Base-by-base conservation (phyloP, 1,140 invertebrate species). In the Drosophila seguyi region DNA sequence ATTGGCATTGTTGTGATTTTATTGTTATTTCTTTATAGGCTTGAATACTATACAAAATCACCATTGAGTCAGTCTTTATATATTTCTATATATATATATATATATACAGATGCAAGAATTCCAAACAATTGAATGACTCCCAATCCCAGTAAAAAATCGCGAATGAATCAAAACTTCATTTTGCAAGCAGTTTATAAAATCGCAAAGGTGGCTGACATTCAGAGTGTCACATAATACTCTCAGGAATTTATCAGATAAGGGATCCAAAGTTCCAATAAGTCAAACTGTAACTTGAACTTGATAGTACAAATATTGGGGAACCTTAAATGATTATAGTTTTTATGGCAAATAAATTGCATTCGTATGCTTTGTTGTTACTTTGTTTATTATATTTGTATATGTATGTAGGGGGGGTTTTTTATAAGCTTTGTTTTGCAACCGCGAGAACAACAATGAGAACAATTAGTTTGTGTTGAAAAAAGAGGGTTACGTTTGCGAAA, bases 401-500 rank as follows among this genome's bases (percentile, higher is more conserved):
- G 39, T 53, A 38, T 16, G n/a, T n/a, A n/a, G 27, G 16, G 59
- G 25, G 41, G 59, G 14, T 18, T 47, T 66, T 68, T 57, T 68
- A 27, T 76, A 65, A 81, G 47, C 66, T 72, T 71, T 45, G 61
- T 68, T 84, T 85, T 77, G 72, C 72, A 84, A 85, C 66, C 66
- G 66, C 81, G 76, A 80, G 44, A 56, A 59, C 25, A 67, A 36
- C 44, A 63, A 53, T 31, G 55, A 78, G 50, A 67, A 61, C 56
- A 57, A 59, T 42, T 27, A 56, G 14, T 31, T 31, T 31, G 16
- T 31, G 7, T 14, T 14, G 13, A 47, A 50, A 34, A 22, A 22
- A 27, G 14, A 6, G 20, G 36, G 6, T 16, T 48, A 18, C 16
- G 11, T 18, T 10, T 27, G 4, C 0, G 0, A 20, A 41, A 39